Conservation (phyloP, 1,140 invertebrate genomes). For the Trichonephila clavipes region DNA sequence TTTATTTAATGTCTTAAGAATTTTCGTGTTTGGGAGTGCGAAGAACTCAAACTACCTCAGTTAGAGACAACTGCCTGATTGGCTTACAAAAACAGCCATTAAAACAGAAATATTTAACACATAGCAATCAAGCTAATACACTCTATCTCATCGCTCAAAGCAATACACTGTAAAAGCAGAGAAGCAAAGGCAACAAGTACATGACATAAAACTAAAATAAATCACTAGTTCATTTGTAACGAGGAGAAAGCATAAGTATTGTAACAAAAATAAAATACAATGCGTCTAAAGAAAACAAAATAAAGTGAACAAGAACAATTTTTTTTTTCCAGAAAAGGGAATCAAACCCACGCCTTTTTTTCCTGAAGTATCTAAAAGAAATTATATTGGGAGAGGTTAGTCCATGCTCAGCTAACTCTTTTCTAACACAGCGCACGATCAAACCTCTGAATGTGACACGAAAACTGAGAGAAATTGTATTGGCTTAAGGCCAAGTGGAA, state of each 20-base stretch:
- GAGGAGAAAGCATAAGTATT: not conserved
- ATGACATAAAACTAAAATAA: not conserved
- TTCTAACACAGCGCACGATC: slow-evolving; percentile 43
- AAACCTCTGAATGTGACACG: slow-evolving; percentile 44
- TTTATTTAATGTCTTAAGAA: too few species aligned
- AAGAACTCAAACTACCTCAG: too few species aligned
- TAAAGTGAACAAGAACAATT: not conserved
- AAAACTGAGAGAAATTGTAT: slow-evolving; percentile 53
- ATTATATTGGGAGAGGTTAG: not conserved
- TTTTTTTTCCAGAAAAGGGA: not conserved
- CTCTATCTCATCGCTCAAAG: not conserved
- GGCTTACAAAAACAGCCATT: too few species aligned
- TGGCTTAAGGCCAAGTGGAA: slow-evolving; percentile 68
- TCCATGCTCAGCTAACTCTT: not conserved
- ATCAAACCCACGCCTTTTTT: not conserved
- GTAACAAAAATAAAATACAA: slow-evolving; percentile 5
- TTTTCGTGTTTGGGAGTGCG: too few species aligned
- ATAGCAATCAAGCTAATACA: not conserved
- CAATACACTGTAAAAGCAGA: not conserved
- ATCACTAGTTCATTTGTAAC: not conserved
- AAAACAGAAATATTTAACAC: not conserved
- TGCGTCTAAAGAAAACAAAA: not conserved
- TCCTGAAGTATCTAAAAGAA: not conserved
- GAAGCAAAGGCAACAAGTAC: slow-evolving; percentile 22
- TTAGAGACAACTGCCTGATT: too few species aligned